Evolutionary conservation across 1,140 invertebrate genomes (phyloP), one percentile per base, ranked within the genome.

Genomic region (Atopsyche davidsoni): DNA sequence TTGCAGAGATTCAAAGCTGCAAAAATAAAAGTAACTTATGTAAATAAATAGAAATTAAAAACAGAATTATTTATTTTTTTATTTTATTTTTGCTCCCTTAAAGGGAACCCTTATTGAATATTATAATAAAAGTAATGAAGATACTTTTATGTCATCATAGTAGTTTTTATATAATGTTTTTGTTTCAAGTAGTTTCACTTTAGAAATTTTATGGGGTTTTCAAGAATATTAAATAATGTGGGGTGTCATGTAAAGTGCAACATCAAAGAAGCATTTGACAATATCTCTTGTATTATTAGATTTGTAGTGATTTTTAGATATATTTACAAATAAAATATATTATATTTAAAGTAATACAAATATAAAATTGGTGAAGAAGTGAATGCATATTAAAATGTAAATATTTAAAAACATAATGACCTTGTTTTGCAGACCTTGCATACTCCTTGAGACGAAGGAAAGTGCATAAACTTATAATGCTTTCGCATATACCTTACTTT

Each of bases 261-360:
- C n/a, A n/a, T n/a, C n/a, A n/a, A n/a, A n/a, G n/a, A n/a, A n/a
- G n/a, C n/a, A n/a, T n/a, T n/a, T n/a, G n/a, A n/a, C n/a, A n/a
- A n/a, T n/a, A n/a, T n/a, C n/a, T n/a, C n/a, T n/a, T 25, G 22
- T 18, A 41, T 9, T 9, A 46, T 42, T 25, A 44, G 4, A 40
- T 53, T 58, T 57, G n/a, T 62, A 49, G 65, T 64, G 34, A 17
- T 60, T 65, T 63, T 43, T 48, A 51, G 55, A 64, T 65, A 55
- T 58, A 51, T 50, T 65, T 60, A 58, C 65, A 67, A 2, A 58
- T 46, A 18, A 49, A 66, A 13, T 17, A 4, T 32, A 38, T 46
- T 10, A 53, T 59, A 9, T 46, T 32, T n/a, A n/a, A n/a, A n/a
- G n/a, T n/a, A n/a, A n/a, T n/a, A n/a, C n/a, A n/a, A n/a, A n/a